A percentile compares a stretch with the other conserved stretches of the same genome.
These are phyloP conservation scores for Gandaritis pyraliata DNA, from an alignment of 2,888 invertebrate species.

Conservation along the genomic window DNA sequence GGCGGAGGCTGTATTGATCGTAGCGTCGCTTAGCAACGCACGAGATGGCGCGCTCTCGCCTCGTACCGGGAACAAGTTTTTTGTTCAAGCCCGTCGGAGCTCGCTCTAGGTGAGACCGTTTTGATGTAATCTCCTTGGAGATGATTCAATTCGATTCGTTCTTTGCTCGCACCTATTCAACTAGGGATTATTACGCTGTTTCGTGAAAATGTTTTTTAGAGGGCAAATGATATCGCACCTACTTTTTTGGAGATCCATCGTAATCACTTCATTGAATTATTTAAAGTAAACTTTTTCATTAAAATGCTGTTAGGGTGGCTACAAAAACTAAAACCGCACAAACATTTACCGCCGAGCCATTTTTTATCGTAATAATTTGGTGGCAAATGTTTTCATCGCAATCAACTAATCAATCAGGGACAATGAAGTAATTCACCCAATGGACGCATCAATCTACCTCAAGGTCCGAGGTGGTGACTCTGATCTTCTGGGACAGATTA, in stretches of 20 bases:
- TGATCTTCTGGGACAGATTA: constrained; percentile 25
- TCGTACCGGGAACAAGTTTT: constrained; percentile 70
- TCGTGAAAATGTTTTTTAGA: constrained; percentile 26
- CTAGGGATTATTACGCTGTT: constrained; percentile 37
- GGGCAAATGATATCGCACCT: neutral
- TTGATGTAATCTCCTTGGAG: constrained; percentile 76
- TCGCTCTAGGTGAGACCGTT: constrained; percentile 77
- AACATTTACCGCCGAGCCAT: too few relatives aligned
- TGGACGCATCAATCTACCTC: constrained; percentile 22
- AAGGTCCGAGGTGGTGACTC: constrained; percentile 12
- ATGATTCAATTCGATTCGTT: constrained; percentile 76
- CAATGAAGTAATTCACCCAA: constrained; percentile 19
- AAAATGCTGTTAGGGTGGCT: too few relatives aligned
- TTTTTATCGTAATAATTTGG: too few relatives aligned
- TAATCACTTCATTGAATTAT: neutral
- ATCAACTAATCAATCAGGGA: constrained; percentile 1
- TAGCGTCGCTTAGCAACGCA: constrained; percentile 81
- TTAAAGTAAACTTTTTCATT: neutral
- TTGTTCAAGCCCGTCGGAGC: constrained; percentile 62
- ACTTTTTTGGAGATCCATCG: neutral
- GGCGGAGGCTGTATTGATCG: constrained; percentile 84
- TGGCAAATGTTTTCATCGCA: neutral
- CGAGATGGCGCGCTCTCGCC: constrained; percentile 77
- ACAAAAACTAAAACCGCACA: too few relatives aligned
- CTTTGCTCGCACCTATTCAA: constrained; percentile 52